Evolutionary conservation across 2,888 invertebrate species (phyloP).

Genomic region (Cephus sareptanus): DNA sequence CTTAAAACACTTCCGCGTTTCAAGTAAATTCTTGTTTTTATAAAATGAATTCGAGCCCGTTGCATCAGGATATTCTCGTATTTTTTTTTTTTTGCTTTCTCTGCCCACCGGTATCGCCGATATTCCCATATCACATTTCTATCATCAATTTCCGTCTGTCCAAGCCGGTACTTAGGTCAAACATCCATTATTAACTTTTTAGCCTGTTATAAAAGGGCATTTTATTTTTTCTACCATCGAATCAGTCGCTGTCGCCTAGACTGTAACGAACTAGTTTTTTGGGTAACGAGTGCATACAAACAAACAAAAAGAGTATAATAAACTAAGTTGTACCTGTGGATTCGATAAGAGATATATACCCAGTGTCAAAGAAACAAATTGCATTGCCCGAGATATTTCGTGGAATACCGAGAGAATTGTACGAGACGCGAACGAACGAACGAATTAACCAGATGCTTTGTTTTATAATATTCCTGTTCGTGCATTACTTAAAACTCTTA

Average conservation of each 20-base stretch:
- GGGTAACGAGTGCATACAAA: not conserved
- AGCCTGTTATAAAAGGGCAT: not conserved
- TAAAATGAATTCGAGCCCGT: not conserved
- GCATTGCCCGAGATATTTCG: slow-evolving; percentile 14
- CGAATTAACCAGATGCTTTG: slow-evolving; percentile 27
- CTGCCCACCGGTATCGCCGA: not conserved
- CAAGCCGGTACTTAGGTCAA: not conserved
- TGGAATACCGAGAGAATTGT: slow-evolving; percentile 14
- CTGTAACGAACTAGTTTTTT: slow-evolving; percentile 21
- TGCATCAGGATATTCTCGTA: not conserved
- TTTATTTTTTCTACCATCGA: slow-evolving; percentile 4
- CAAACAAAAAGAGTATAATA: not conserved
- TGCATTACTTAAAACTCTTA: slow-evolving; percentile 10
- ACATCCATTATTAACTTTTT: not conserved
- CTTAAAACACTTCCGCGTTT: not conserved
- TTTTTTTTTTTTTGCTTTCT: not conserved
- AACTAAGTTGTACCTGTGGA: slow-evolving; percentile 23
- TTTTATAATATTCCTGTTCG: slow-evolving; percentile 25
- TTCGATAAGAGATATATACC: slow-evolving; percentile 16
- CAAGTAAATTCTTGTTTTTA: not conserved
- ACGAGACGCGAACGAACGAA: slow-evolving; percentile 27
- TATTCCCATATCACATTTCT: not conserved
- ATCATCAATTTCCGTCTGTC: not conserved
- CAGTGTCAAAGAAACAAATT: slow-evolving; percentile 19
- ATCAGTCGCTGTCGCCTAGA: slow-evolving; percentile 14